Evolutionary conservation across 1,140 invertebrate genomes (phyloP).

Genomic region (Batillaria attramentaria): DNA sequence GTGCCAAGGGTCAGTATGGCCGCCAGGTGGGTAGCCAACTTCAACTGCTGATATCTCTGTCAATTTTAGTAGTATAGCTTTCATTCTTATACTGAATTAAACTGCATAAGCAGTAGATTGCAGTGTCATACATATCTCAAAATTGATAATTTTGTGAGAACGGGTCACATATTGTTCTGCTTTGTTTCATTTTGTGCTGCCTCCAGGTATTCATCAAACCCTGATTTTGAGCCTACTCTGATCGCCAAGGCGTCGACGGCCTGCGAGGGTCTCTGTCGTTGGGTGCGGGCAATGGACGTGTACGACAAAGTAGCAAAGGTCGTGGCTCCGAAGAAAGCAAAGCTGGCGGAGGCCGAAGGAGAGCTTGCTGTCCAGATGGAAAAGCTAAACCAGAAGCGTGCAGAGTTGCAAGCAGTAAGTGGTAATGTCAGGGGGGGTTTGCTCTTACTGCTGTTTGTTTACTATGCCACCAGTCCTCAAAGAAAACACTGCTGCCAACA

Average conservation of each 20-base stretch:
- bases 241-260: slow-evolving; percentile 70
- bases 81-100: too few species aligned
- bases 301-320: slow-evolving; percentile 74
- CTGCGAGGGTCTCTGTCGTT: slow-evolving; percentile 71
- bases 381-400: slow-evolving; percentile 72
- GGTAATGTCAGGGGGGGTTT: not conserved
- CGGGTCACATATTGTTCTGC: not conserved
- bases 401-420: slow-evolving; percentile 63
- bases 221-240: slow-evolving; percentile 69
- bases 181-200: not conserved
- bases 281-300: slow-evolving; percentile 73
- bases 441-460: not conserved
- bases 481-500: too few species aligned
- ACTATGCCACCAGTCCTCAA: too few species aligned
- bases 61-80: too few species aligned
- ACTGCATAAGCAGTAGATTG: too few species aligned
- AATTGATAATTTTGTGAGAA: not conserved
- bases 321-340: slow-evolving; percentile 74
- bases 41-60: not conserved
- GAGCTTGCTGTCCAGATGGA: slow-evolving; percentile 70
- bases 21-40: too few species aligned
- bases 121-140: too few species aligned
- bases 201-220: slow-evolving; percentile 64
- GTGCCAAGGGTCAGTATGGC: too few species aligned
- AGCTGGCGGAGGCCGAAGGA: slow-evolving; percentile 68